Conservation (phyloP, 2,888 invertebrate species). For the Watsonalla cultraria region DNA sequence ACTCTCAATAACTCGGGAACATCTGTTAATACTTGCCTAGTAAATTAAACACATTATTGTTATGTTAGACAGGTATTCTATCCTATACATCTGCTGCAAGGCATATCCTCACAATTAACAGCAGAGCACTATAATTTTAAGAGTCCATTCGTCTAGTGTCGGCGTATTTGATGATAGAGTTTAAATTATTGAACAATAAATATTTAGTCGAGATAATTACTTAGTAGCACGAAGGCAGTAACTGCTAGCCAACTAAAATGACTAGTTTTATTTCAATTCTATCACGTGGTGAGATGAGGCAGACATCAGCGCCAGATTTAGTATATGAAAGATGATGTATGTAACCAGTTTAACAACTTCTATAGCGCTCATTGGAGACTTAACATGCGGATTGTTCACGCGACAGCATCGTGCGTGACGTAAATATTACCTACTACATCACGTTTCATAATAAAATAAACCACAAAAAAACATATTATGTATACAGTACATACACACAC, state of each 20-base stretch:
- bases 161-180: neutral
- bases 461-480: too few relatives aligned
- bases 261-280: neutral
- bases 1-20: constrained; percentile 27
- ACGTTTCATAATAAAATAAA: neutral
- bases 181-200: neutral
- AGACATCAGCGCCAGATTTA: neutral
- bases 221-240: constrained; percentile 4
- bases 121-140: neutral
- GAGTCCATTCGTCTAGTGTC: constrained; percentile 2
- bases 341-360: constrained; percentile 3
- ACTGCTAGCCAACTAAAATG: constrained; percentile 12
- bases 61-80: too few relatives aligned
- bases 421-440: neutral
- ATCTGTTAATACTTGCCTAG: constrained; percentile 5
- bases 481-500: too few relatives aligned
- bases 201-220: neutral
- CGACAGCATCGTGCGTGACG: neutral
- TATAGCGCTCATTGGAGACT: neutral
- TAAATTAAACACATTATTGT: constrained; percentile 16
- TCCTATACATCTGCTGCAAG: too few relatives aligned
- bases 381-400: constrained; percentile 3
- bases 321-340: neutral
- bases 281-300: neutral
- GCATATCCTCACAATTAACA: too few relatives aligned